Percentiles rank a stretch among this genome's conserved stretches.
phyloP scores from a whole-genome alignment of 30 jellyfish, hydroid and myxozoan genomes.

The Cassiopea xamachana region DNA sequence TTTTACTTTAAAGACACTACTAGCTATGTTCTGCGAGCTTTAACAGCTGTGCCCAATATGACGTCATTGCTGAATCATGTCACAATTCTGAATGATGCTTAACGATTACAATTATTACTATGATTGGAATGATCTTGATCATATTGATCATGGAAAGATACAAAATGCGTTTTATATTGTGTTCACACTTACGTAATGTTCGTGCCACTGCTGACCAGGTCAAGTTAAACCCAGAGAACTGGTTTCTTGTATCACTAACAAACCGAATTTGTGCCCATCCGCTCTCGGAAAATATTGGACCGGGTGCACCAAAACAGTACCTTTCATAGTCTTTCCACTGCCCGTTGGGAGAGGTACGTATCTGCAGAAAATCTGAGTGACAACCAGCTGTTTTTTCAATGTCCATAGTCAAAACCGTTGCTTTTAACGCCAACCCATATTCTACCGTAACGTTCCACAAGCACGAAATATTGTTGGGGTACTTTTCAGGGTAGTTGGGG shows the following conservation, averaged over 20 bases:
- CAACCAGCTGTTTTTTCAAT: not conserved
- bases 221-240: not conserved
- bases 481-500: conserved; percentile 11
- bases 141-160: not conserved
- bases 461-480: conserved; percentile 20
- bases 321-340: not conserved
- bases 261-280: conserved; percentile 22
- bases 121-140: not conserved
- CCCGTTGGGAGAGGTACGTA: not conserved
- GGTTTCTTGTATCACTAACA: not conserved
- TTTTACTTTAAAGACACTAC: too few relatives aligned
- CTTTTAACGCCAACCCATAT: not conserved
- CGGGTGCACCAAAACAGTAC: conserved; percentile 2
- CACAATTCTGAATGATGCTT: not conserved
- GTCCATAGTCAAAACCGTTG: not conserved
- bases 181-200: not conserved
- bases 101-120: too few relatives aligned
- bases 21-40: too few relatives aligned
- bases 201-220: conserved; percentile 5
- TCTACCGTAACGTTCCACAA: conserved; percentile 18
- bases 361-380: not conserved
- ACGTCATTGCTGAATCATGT: not conserved
- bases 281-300: conserved; percentile 2
- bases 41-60: not conserved
- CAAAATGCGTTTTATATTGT: not conserved